Conservation (phyloP, 2,797 vertebrate genomes). For the Dermochelys coriacea region DNA sequence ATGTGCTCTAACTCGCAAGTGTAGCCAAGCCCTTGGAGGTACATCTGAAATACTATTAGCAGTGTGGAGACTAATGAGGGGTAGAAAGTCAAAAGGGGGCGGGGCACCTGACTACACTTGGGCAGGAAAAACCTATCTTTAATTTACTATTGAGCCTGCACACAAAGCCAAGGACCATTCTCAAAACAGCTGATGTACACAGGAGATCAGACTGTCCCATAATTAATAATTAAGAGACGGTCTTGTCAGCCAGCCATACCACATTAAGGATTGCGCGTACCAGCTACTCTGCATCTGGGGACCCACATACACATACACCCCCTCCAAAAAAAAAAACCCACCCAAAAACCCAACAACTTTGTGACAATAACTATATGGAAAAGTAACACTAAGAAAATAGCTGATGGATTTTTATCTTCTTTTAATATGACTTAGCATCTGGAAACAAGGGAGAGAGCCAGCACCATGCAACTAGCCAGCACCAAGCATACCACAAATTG, state of each 20-base stretch:
- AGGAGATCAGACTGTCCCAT: neutral
- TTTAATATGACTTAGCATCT: neutral
- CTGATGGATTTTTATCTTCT: neutral
- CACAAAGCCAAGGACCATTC: neutral
- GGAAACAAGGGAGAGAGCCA: neutral
- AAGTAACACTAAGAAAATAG: neutral
- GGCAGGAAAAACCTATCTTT: neutral
- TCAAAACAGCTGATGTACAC: neutral
- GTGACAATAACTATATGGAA: neutral
- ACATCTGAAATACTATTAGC: neutral
- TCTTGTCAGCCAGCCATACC: neutral
- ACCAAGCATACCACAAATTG: neutral
- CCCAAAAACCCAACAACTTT: neutral
- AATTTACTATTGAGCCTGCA: neutral
- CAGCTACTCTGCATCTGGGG: neutral
- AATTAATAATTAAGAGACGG: neutral
- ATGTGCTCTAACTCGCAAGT: no score
- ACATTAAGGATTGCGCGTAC: neutral
- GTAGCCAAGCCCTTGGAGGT: neutral
- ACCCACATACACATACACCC: no score
- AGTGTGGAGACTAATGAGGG: neutral
- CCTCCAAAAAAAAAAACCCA: no score
- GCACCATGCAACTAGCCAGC: neutral
- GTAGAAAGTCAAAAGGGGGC: neutral
- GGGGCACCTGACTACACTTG: neutral